A percentile compares a stretch with the other conserved stretches of the same genome.
Evolutionary conservation across 2,797 vertebrate genomes (phyloP).

Genomic region (Hydrophis major): DNA sequence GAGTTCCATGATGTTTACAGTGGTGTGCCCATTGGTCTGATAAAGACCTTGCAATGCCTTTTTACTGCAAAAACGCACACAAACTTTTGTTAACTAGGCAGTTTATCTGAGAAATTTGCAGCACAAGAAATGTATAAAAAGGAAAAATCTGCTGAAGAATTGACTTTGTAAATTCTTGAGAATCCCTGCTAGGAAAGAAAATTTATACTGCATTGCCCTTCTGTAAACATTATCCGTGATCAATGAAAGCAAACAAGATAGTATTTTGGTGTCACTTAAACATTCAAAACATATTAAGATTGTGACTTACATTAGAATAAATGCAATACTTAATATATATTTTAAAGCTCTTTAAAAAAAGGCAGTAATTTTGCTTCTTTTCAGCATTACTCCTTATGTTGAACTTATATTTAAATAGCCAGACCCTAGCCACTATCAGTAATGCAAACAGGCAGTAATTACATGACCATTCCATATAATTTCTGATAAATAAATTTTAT

Average conservation of each 20-base stretch:
- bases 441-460: not conserved
- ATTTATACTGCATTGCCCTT: not conserved
- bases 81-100: slow-evolving; percentile 52
- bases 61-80: slow-evolving; percentile 47
- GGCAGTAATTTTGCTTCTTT: slow-evolving; percentile 14
- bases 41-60: slow-evolving; percentile 90
- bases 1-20: slow-evolving; percentile 94
- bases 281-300: slow-evolving; percentile 28
- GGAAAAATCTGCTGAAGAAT: slow-evolving; percentile 9
- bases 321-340: slow-evolving; percentile 7
- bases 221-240: not conserved
- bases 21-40: slow-evolving; percentile 90
- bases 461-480: not conserved
- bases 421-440: slow-evolving; percentile 29
- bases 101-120: not conserved
- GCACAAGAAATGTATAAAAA: slow-evolving; percentile 10
- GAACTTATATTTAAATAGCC: slow-evolving; percentile 10
- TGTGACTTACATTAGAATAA: slow-evolving; percentile 22
- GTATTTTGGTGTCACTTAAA: not conserved
- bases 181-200: not conserved
- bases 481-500: not conserved
- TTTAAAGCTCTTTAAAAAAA: slow-evolving; percentile 19
- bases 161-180: not conserved
- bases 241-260: not conserved
- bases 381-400: not conserved